These are phyloP conservation scores for Chaetogeoica ovagalla DNA, from an alignment of 2,888 invertebrate genomes.

Conservation along the genomic window DNA sequence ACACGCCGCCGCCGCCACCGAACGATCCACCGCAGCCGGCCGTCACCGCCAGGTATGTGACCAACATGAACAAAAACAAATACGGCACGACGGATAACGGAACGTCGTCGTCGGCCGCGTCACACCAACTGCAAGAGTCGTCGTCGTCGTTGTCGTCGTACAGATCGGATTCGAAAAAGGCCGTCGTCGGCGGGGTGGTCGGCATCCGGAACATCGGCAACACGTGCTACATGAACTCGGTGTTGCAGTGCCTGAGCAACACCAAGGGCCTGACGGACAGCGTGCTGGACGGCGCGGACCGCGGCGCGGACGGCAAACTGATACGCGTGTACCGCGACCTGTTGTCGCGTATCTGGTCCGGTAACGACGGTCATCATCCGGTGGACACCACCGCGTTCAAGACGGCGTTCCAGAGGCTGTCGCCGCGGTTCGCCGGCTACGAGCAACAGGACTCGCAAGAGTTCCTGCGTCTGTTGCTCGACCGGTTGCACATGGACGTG, in stretches of 20 bases:
- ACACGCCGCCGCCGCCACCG: background rate
- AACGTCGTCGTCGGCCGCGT: background rate
- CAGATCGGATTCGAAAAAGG: slow-evolving; percentile 30
- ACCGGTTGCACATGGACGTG: slow-evolving; percentile 85
- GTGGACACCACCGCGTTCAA: slow-evolving; percentile 56
- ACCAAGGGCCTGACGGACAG: slow-evolving; percentile 60
- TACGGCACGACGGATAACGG: slow-evolving; percentile 26
- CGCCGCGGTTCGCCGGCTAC: slow-evolving; percentile 72
- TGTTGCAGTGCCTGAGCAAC: slow-evolving; percentile 89
- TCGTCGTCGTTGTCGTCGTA: background rate
- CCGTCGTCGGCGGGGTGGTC: slow-evolving; percentile 69
- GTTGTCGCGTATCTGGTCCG: slow-evolving; percentile 56
- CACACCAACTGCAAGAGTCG: background rate
- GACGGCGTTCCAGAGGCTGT: slow-evolving; percentile 63
- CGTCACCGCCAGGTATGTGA: slow-evolving; percentile 25
- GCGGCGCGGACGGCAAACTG: slow-evolving; percentile 58
- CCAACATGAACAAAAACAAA: slow-evolving; percentile 32
- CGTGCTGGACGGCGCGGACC: slow-evolving; percentile 46
- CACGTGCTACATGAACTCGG: slow-evolving; percentile 96
- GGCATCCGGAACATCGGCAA: slow-evolving; percentile 91
- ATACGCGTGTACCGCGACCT: slow-evolving; percentile 56
- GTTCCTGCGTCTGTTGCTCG: slow-evolving; percentile 83
- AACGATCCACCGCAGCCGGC: background rate
- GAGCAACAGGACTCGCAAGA: slow-evolving; percentile 92
- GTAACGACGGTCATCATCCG: slow-evolving; percentile 52